Evolutionary conservation across 2,888 invertebrate genomes (phyloP).

Genomic region (Polylopha cassiicola): DNA sequence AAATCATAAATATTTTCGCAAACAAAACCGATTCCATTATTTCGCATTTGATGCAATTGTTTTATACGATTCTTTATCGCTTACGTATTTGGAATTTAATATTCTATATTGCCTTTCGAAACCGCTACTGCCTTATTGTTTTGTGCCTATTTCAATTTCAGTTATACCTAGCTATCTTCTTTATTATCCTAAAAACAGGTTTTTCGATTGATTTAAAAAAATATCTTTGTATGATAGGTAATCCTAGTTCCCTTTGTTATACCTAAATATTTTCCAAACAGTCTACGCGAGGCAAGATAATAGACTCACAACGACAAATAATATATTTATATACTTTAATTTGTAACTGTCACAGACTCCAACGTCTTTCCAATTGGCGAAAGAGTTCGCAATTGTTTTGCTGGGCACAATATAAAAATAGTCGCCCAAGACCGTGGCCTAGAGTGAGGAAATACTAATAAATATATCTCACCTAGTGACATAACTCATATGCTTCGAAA

Average conservation of each 20-base stretch:
- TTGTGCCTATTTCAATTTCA: too few species aligned
- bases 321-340: conserved; percentile 51
- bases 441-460: conserved; percentile 39
- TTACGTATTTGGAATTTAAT: conserved; percentile 24
- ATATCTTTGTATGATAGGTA: too few species aligned
- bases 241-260: too few species aligned
- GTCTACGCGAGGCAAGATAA: too few species aligned
- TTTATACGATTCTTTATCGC: conserved; percentile 30
- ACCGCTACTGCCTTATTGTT: too few species aligned
- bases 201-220: too few species aligned
- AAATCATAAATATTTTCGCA: conserved; percentile 34
- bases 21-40: conserved; percentile 29
- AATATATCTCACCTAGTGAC: conserved; percentile 39
- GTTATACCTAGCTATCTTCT: too few species aligned
- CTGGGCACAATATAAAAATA: conserved; percentile 51
- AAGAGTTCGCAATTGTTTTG: conserved; percentile 56
- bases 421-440: conserved; percentile 46
- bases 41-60: conserved; percentile 21
- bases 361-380: conserved; percentile 62
- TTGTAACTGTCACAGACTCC: conserved; percentile 50
- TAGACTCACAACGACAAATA: conserved; percentile 22
- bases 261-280: too few species aligned
- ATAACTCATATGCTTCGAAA: conserved; percentile 37
- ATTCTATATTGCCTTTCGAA: too few species aligned
- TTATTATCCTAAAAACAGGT: too few species aligned